phyloP scores from a whole-genome alignment of 2,888 invertebrate genomes.

The Synanthedon myopaeformis region DNA sequence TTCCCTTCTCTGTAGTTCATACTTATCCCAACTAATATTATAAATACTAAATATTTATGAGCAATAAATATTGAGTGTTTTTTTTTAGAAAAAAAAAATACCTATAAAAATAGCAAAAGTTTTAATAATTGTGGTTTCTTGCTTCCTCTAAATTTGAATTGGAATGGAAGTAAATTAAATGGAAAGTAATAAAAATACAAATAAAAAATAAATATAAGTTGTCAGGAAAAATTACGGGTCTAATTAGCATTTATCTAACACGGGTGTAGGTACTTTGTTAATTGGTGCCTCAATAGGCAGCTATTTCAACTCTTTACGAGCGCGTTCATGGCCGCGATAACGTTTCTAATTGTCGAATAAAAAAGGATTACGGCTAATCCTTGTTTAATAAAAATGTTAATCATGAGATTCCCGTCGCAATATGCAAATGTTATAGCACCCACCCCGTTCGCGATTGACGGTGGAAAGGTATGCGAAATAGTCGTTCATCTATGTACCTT shows the following conservation, averaged over 20 bases:
- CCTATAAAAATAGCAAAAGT: too few species aligned
- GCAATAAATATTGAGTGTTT: too few species aligned
- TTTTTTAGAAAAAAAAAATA: too few species aligned
- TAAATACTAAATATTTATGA: too few species aligned
- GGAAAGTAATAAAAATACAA: too few species aligned
- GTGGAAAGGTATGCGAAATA: slow-evolving; percentile 5
- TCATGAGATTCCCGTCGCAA: slow-evolving; percentile 54
- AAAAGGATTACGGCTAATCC: slow-evolving; percentile 67
- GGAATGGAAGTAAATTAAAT: too few species aligned
- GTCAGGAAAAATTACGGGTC: slow-evolving; percentile 13
- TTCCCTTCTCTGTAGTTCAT: too few species aligned
- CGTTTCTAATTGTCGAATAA: slow-evolving; percentile 68
- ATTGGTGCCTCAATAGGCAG: slow-evolving; percentile 55
- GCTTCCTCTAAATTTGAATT: too few species aligned
- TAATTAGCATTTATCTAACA: slow-evolving; percentile 45
- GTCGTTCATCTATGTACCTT: background rate
- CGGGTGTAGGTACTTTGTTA: slow-evolving; percentile 53
- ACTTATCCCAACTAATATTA: too few species aligned
- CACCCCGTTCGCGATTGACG: slow-evolving; percentile 33
- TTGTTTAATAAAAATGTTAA: slow-evolving; percentile 70
- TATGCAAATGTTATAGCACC: slow-evolving; percentile 53
- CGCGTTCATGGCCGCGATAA: slow-evolving; percentile 49
- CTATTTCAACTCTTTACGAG: slow-evolving; percentile 67
- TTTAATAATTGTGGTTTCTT: too few species aligned
- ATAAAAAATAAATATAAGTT: too few species aligned